phyloP scores from a whole-genome alignment of 2,888 invertebrate species.

The Dorcus parallelipipedus region DNA sequence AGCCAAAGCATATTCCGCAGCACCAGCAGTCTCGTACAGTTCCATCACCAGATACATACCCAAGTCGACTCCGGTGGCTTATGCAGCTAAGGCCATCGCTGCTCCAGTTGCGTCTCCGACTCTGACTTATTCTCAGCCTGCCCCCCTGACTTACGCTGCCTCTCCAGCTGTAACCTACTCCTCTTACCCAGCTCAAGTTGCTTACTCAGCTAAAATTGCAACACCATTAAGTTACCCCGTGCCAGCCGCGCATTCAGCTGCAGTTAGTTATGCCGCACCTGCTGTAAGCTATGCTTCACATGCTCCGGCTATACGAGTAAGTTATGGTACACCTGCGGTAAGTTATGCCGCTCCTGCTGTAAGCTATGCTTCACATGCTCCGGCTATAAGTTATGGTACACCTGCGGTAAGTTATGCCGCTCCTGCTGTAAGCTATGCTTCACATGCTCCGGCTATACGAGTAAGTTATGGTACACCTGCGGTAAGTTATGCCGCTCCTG shows the following conservation, averaged over 20 bases:
- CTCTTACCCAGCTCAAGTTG: not conserved
- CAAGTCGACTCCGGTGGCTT: conserved; percentile 2
- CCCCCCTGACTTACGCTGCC: not conserved
- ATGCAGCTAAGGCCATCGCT: conserved; percentile 5
- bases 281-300: too few species aligned
- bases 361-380: too few species aligned
- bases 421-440: not conserved
- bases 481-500: not conserved
- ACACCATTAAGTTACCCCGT: not conserved
- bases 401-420: too few species aligned
- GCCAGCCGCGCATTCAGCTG: not conserved
- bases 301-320: too few species aligned
- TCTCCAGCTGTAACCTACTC: conserved; percentile 1
- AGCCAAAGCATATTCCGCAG: conserved; percentile 1
- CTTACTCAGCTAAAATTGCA: not conserved
- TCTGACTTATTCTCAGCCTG: not conserved
- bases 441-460: not conserved
- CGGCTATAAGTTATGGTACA: too few species aligned
- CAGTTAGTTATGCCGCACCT: not conserved
- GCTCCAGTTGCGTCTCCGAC: conserved; percentile 1
- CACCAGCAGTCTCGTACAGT: conserved; percentile 3
- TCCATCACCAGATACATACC: conserved; percentile 1
- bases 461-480: too few species aligned
- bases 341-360: not conserved
- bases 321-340: too few species aligned